These are phyloP conservation scores for Scomber scombrus DNA, from an alignment of 2,113 vertebrate species.

Conservation along the genomic window DNA sequence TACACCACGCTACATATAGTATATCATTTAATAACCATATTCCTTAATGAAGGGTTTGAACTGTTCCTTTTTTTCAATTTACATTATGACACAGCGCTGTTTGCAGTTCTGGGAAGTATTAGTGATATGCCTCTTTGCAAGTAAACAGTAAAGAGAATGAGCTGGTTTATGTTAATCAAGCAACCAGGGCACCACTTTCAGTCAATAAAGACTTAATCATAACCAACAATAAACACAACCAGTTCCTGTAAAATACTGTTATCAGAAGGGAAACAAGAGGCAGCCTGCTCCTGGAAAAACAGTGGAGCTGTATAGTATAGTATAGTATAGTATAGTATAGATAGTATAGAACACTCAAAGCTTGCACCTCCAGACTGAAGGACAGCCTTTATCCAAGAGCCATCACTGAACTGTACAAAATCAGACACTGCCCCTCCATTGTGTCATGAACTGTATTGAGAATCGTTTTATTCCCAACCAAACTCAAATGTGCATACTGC, in stretches of 20 bases:
- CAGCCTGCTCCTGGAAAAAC: background rate
- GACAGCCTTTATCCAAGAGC: too few species aligned
- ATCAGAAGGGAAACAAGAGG: background rate
- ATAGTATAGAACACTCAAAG: too few species aligned
- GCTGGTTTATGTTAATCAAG: background rate
- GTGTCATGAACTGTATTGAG: too few species aligned
- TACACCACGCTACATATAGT: too few species aligned
- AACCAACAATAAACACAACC: background rate
- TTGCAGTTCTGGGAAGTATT: background rate
- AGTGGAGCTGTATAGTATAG: background rate
- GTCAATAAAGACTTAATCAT: constrained; percentile 5
- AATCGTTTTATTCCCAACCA: too few species aligned
- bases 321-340: background rate
- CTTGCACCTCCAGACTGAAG: too few species aligned
- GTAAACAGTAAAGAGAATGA: background rate
- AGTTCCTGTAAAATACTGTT: background rate
- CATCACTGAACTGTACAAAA: too few species aligned
- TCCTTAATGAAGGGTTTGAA: background rate
- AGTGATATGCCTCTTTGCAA: background rate
- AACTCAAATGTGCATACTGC: too few species aligned
- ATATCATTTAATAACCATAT: too few species aligned
- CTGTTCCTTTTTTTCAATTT: background rate
- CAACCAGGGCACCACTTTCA: background rate
- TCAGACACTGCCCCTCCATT: too few species aligned
- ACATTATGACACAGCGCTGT: background rate